Evolutionary conservation across 2,113 vertebrate genomes (phyloP).

Genomic region (Zosterops lateralis): DNA sequence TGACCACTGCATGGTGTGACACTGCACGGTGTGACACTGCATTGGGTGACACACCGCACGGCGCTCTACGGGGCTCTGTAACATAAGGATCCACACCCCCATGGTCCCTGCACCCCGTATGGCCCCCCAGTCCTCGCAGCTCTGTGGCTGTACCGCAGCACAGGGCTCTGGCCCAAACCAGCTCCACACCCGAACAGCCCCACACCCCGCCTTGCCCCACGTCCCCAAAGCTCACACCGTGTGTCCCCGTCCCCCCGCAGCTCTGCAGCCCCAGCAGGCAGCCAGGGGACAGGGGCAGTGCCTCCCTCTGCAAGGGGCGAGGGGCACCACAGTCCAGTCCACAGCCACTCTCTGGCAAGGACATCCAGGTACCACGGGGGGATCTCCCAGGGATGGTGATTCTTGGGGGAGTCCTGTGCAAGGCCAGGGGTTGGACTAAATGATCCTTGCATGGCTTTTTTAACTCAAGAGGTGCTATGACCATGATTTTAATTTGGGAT

Average conservation of each 20-base stretch:
- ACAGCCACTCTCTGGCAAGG: accelerated
- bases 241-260: background rate
- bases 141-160: background rate
- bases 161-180: background rate
- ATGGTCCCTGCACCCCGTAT: accelerated
- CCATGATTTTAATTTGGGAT: background rate
- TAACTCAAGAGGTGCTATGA: background rate
- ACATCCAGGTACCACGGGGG: accelerated
- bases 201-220: too few relatives aligned
- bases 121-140: background rate
- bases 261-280: background rate
- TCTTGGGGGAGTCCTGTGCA: too few relatives aligned
- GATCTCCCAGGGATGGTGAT: background rate
- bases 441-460: background rate
- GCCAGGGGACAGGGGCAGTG: background rate
- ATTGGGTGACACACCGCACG: background rate
- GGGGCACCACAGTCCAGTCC: background rate
- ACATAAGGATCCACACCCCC: accelerated
- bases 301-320: background rate
- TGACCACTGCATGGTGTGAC: background rate
- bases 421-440: background rate
- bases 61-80: background rate
- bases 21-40: background rate
- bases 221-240: background rate
- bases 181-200: background rate